Conservation (phyloP, 2,797 vertebrate genomes). For the Nyctalus aviator region DNA sequence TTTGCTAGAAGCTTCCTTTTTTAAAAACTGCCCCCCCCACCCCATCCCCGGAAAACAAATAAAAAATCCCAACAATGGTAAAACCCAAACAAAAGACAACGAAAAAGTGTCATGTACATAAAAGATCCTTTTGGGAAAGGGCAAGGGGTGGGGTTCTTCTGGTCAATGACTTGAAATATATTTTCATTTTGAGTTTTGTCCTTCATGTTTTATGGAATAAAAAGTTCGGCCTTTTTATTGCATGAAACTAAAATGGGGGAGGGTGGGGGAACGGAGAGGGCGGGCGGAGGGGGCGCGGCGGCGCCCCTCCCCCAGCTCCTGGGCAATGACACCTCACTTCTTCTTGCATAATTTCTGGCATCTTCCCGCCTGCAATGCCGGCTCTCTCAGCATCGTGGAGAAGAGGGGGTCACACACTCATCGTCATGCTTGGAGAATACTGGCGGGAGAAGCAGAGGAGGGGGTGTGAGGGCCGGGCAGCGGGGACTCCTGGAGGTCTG, state of each 20-base stretch:
- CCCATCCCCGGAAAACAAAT: constrained; percentile 29
- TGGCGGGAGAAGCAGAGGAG: constrained; percentile 82
- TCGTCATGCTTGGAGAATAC: constrained; percentile 99
- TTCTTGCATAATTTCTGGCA: constrained; percentile 91
- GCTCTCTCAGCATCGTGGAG: constrained; percentile 89
- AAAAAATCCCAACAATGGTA: constrained; percentile 83
- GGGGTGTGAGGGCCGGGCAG: neutral
- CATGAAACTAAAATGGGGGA: constrained; percentile 94
- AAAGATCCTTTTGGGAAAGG: constrained; percentile 87
- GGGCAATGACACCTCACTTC: constrained; percentile 92
- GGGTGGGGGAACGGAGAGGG: constrained; percentile 72
- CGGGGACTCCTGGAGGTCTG: neutral
- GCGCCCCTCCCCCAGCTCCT: constrained; percentile 87
- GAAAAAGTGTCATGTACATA: constrained; percentile 93
- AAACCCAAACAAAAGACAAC: constrained; percentile 85
- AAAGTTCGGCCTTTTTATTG: constrained; percentile 94
- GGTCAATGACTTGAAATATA: constrained; percentile 91
- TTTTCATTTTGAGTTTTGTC: constrained; percentile 89
- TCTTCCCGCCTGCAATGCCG: constrained; percentile 94
- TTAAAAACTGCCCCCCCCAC: constrained; percentile 89
- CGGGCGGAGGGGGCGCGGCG: constrained; percentile 63
- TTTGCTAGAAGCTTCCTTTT: constrained; percentile 90
- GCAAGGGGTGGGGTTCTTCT: constrained; percentile 83
- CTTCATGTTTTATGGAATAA: constrained; percentile 96
- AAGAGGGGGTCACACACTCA: constrained; percentile 97